Evolutionary conservation across 1,140 invertebrate species (phyloP), one percentile per base, ranked within the genome.

Genomic region (Psilanteris sp.): DNA sequence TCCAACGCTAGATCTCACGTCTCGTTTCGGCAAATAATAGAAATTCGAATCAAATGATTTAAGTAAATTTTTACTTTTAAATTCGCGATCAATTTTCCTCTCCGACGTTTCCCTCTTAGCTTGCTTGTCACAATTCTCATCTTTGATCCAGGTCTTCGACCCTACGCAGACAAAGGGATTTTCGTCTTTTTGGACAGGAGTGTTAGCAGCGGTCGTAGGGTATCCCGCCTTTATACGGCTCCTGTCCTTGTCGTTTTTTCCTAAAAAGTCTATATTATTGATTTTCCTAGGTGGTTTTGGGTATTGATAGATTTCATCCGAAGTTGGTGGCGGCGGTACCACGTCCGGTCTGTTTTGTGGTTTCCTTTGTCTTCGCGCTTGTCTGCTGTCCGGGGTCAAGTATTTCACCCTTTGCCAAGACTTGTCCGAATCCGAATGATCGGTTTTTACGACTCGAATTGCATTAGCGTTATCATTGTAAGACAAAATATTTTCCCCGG

Each of bases 171-270:
- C 50, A 31, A 31, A 55, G 16, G 48, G 24, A 14, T 71, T 43
- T 3, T 15, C 18, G 9, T 5, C 0, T 26, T 55, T 72, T 2
- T 37, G 81, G 87, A 88, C 87, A 87, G 87, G 82, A 86, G 83
- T 34, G 66, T 73, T 75, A 75, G 83, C 76, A 80, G 83, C 81
- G 83, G 82, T 80, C 80, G 85, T 85, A 86, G 86, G 85, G 85
- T 82, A 50, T 79, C 81, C 85, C 82, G 84, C 79, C 78, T 81
- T 81, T 77, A 78, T 57, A 67, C 70, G 39, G 87, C 90, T 91
- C 90, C 91, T 91, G 90, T 89, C 89, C 87, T 77, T 87, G 54
- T 79, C 85, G 90, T 91, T 92, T 92, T 93, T 93, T 91, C 90
- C 84, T 70, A 89, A 7, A 84, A 54, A 89, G 72, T 43, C 57